Evolutionary conservation across 2,888 invertebrate species (phyloP), one percentile per base, ranked within the genome.

Genomic region (Drosophila mayaguana): DNA sequence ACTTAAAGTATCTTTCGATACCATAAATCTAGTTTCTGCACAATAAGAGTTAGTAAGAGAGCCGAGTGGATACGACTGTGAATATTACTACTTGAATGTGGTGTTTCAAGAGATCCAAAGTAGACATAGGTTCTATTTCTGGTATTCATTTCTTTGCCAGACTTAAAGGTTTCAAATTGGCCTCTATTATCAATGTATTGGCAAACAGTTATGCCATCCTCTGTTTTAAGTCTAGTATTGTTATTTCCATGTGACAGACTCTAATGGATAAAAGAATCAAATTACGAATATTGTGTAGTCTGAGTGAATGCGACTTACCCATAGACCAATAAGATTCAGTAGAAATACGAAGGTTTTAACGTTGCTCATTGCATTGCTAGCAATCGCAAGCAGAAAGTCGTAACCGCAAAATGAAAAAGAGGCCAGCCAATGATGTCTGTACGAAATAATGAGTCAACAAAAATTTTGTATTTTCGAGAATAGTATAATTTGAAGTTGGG

Each of bases 241-340:
- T 28, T 9, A n/a, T n/a, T 11, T 28, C 28, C 48, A 28, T 48
- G 16, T 12, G n/a, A 48, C n/a, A 28, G 11, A 5, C 9, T 25
- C 46, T 46, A 46, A 46, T n/a, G 25, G n/a, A n/a, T n/a, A 25
- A 28, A 9, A 9, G 14, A 25, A 25, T 2, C 16, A 8, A 45
- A 45, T 25, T 22, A 9, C 16, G 25, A 22, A 7, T 45, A 22
- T 25, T 25, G 16, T 25, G 3, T 9, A n/a, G 11, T 3, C 28
- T n/a, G 11, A 14, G 12, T 32, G 7, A 18, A 3, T 1, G n/a
- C 9, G n/a, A 48, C 72, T 67, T 67, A 72, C 74, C 61, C 25
- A 57, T 16, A 63, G 14, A 8, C 38, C 14, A 16, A 71, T 48
- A 1, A 72, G 18, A 40, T 38, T 43, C 12, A 72, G 42, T 28